Evolutionary conservation across 2,888 invertebrate species (phyloP).

Genomic region (Pachydiplax longipennis): DNA sequence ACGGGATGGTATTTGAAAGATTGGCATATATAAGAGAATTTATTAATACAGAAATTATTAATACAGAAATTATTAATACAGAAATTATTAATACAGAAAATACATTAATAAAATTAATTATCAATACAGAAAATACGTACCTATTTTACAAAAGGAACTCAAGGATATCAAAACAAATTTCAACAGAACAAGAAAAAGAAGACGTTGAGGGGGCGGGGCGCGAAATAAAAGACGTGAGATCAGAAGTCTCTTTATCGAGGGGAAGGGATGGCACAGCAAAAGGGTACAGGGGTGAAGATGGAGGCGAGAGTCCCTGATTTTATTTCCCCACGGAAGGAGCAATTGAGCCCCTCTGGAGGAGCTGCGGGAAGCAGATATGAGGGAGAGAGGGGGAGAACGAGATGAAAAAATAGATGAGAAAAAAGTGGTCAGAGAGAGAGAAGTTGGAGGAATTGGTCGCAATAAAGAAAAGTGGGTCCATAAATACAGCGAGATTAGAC

Average conservation of each 20-base stretch:
- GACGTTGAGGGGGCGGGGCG: neutral
- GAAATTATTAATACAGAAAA: too few relatives aligned
- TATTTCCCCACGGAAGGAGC: neutral
- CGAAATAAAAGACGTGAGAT: neutral
- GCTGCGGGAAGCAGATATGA: neutral
- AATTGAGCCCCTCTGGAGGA: neutral
- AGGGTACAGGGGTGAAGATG: neutral
- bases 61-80: too few relatives aligned
- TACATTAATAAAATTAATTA: too few relatives aligned
- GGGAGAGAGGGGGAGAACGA: neutral
- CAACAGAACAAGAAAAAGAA: neutral
- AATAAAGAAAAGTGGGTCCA: neutral
- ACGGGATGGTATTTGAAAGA: too few relatives aligned
- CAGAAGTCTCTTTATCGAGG: neutral
- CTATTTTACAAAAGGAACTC: too few relatives aligned
- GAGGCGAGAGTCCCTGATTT: neutral
- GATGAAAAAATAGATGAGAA: constrained; percentile 24
- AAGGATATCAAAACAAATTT: neutral
- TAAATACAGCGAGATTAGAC: constrained; percentile 36
- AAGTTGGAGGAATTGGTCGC: constrained; percentile 14
- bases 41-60: too few relatives aligned
- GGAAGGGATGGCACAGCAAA: neutral
- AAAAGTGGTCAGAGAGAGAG: neutral
- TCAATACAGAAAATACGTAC: too few relatives aligned
- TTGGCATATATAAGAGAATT: too few relatives aligned